phyloP scores from a whole-genome alignment of 1,140 invertebrate genomes.

The Drosophila pandora region DNA sequence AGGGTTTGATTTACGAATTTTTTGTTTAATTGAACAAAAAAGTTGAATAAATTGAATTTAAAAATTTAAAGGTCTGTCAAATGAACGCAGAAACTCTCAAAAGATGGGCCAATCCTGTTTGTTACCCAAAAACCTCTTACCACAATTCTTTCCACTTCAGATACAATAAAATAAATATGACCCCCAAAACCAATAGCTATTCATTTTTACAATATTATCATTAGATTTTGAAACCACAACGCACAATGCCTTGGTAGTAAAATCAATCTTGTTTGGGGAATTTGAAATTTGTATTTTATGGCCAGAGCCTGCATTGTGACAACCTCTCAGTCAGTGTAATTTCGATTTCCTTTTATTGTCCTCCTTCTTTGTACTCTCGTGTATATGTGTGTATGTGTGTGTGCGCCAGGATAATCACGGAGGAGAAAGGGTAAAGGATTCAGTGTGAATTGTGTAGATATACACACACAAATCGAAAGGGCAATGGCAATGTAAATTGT shows the following conservation, averaged over 20 bases:
- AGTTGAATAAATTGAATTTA: not conserved
- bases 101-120: not conserved
- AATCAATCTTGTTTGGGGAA: constrained; percentile 32
- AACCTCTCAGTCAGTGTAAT: constrained; percentile 41
- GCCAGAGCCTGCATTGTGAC: constrained; percentile 35
- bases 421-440: not conserved
- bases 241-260: constrained; percentile 10
- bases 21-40: not conserved
- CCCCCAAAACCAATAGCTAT: not conserved
- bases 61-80: not conserved
- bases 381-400: not conserved
- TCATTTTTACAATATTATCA: constrained; percentile 1
- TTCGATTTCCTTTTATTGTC: constrained; percentile 51
- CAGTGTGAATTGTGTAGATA: constrained; percentile 18
- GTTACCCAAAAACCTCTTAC: not conserved
- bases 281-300: constrained; percentile 31
- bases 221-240: constrained; percentile 28
- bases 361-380: constrained; percentile 21
- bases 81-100: not conserved
- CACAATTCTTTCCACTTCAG: not conserved
- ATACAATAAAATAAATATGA: constrained; percentile 1
- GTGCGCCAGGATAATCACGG: not conserved
- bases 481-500: constrained; percentile 78
- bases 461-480: constrained; percentile 54
- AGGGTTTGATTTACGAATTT: not conserved